phyloP scores from a whole-genome alignment of 2,797 vertebrate genomes.

The Amphiprion clarkii region DNA sequence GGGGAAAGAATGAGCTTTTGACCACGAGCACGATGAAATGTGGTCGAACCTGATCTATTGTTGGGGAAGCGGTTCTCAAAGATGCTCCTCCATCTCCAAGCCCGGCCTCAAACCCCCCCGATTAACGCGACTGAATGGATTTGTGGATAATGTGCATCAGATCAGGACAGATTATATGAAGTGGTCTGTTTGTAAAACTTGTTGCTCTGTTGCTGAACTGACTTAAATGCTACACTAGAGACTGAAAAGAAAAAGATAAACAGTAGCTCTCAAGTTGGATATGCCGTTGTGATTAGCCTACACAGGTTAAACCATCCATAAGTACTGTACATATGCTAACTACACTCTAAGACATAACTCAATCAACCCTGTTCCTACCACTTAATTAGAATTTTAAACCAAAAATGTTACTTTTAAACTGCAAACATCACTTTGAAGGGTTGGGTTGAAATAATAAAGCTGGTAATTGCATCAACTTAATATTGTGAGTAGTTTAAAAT shows the following conservation, averaged over 20 bases:
- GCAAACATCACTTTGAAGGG: no score
- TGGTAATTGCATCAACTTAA: no score
- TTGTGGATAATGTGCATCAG: slow-evolving; percentile 59
- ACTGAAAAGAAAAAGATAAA: slow-evolving; percentile 17
- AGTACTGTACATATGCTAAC: no score
- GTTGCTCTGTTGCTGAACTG: neutral
- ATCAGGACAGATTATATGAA: slow-evolving; percentile 40
- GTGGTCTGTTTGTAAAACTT: slow-evolving; percentile 43
- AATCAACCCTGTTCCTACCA: no score
- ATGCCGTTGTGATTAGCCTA: neutral
- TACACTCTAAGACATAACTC: no score
- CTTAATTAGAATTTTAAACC: no score
- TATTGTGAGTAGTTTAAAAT: no score
- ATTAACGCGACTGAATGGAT: slow-evolving; percentile 63
- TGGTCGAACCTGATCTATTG: slow-evolving; percentile 81
- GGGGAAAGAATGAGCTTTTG: slow-evolving; percentile 79
- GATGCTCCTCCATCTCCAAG: slow-evolving; percentile 29
- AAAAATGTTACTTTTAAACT: no score
- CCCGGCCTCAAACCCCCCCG: slow-evolving; percentile 40
- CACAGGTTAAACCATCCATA: neutral
- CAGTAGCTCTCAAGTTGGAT: slow-evolving; percentile 25
- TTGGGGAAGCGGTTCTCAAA: slow-evolving; percentile 69
- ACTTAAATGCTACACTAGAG: slow-evolving; percentile 28
- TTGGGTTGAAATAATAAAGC: no score
- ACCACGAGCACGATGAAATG: slow-evolving; percentile 79